A percentile compares a stretch with the other conserved stretches of the same genome.
Conservation (phyloP, 2,113 vertebrate species). For the Promerops cafer region DNA sequence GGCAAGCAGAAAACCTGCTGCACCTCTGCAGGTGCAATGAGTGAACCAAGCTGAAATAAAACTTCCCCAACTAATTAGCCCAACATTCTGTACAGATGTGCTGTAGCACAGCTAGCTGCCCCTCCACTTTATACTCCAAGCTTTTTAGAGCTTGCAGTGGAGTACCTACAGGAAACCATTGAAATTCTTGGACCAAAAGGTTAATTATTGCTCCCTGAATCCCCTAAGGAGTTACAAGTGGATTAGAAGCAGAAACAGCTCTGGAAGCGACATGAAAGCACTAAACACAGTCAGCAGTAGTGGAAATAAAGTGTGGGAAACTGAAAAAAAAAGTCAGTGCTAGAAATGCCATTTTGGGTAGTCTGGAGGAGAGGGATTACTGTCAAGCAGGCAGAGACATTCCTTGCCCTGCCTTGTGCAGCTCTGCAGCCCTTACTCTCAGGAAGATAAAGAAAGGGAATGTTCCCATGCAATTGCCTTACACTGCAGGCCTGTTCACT, state of each 20-base stretch:
- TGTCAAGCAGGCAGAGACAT: neutral
- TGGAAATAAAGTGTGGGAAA: constrained; percentile 40
- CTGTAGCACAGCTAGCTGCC: neutral
- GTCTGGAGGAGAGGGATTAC: neutral
- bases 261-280: constrained; percentile 15
- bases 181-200: constrained; percentile 41
- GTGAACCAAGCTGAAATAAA: neutral
- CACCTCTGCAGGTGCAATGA: neutral
- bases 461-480: neutral
- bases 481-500: neutral
- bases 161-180: constrained; percentile 3
- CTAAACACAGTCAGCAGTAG: neutral
- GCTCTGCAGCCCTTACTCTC: neutral
- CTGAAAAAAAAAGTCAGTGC: neutral
- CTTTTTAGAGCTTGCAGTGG: neutral
- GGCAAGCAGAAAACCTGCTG: neutral
- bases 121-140: neutral
- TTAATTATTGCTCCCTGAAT: constrained; percentile 19
- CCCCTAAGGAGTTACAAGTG: constrained; percentile 21
- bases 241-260: constrained; percentile 46
- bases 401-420: neutral
- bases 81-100: neutral
- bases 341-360: constrained; percentile 14
- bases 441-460: neutral
- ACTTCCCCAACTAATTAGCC: neutral